Evolutionary conservation across 2,797 vertebrate genomes (phyloP), one percentile per base, ranked within the genome.

Genomic region (Malacoctenus gilli): DNA sequence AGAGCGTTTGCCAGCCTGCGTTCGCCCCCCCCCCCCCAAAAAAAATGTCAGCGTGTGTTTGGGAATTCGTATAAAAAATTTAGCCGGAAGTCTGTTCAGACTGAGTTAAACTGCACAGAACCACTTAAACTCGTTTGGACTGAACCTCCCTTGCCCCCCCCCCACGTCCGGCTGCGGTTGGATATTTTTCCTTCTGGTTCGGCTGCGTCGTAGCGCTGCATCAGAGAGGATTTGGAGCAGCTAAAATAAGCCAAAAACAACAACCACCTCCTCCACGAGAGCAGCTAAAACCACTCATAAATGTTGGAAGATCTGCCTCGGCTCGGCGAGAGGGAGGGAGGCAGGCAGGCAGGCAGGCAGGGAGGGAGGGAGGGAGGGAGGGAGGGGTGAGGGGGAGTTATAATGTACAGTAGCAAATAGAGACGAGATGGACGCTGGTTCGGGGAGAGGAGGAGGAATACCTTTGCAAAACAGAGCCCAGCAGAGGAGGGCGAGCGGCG

Each of bases 171-270:
- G 65, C 38, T 22, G 47, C 64, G 76, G 66, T 50, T 53, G 41
- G 72, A 63, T 49, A 31, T 64, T 61, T 71, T 73, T 51, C 50
- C 38, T 59, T 67, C 61, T 67, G 70, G 48, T 83, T 77, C 79
- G 66, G 72, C 61, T 59, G 65, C 7, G 19, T 35, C 38, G 49
- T 72, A 36, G n/a, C n/a, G n/a, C n/a, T n/a, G n/a, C 42, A 69
- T 67, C 54, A 59, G 60, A 64, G 67, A 72, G 70, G 79, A 86
- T 80, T 75, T 46, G 64, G 43, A 73, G 63, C 57, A 60, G 65
- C 79, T 80, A 79, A 87, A 89, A 84, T 85, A 80, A 83, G 76
- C 56, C 68, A 84, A 50, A 55, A 86, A 76, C 64, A 83, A 72
- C 76, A 68, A 68, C 61, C 46, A 54, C 78, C 77, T 74, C 73